Base-by-base conservation (phyloP, 2,888 invertebrate species). In the Tachina lurida region DNA sequence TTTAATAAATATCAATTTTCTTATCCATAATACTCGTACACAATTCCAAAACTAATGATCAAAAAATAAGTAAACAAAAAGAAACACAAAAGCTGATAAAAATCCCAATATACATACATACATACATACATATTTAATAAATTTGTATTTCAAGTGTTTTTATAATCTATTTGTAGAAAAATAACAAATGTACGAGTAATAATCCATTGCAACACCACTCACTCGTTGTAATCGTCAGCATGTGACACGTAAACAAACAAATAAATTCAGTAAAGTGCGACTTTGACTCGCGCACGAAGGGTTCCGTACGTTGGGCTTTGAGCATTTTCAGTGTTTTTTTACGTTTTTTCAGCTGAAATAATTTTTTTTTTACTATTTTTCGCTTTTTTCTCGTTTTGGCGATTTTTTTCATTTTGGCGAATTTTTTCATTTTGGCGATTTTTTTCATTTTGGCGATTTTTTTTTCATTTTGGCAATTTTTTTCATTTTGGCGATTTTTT, bases 101-200 rank as follows among this genome's bases (percentile, higher is more conserved):
- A 60, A 41, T 60, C 39, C 22, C 15, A 10, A 60, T n/a, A 52
- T 22, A 58, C 56, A 58, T 22, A 56, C 22, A 31, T 56, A 56
- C 13, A 13, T 56, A 73, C 12, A 45, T 17, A 45, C 13, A 22
- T 60, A 39, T 58, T 58, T 58, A 58, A 58, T 58, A 58, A 58
- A 58, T 31, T 31, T 45, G 22, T 10, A 54, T 71, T 67, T 84
- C 70, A 84, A 80, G 80, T 84, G 84, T 84, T 84, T 17, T 52
- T 52, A 67, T 31, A 31, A 31, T 58, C 39, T 49, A 45, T 22
- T 63, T n/a, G 52, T 41, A 63, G 39, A 62, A 52, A 19, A 49
- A 19, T 22, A 77, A 63, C 43, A 63, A 65, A 31, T 31, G 31
- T 10, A 75, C 10, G 56, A 17, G 22, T 22, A 31, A 31, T 65